Evolutionary conservation across 2,797 vertebrate species (phyloP), one percentile per base, ranked within the genome.

Genomic region (Premnoplex brunnescens): DNA sequence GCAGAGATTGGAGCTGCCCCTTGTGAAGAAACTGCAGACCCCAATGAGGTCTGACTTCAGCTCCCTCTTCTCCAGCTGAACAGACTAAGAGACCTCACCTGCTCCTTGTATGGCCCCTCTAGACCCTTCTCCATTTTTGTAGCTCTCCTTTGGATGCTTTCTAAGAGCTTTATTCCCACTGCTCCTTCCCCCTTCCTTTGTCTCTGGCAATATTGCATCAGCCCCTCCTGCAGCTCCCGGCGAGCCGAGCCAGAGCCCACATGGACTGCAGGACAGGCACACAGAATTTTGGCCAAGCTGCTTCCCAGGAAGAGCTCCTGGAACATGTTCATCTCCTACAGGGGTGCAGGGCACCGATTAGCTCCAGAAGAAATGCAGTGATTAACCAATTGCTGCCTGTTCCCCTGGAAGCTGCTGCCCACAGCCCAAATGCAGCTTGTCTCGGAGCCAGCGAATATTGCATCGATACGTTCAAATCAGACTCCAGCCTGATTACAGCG

Each of bases 131-230:
- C 19, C 30, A 48, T 6, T 12, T 66, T 27, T 4, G 9, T 9
- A 48, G 63, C 66, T 48, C 80, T 46, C n/a, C 79, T 39, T 27
- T 32, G 59, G 22, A 36, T 66, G 66, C 52, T 73, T 66, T 66
- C 46, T 85, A 32, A 27, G 5, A 41, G 39, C 34, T 85, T 54
- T 18, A 79, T 60, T 73, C 41, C 67, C 85, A 8, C 34, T 5
- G 44, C 85, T 89, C 36, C 36, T 1, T 62, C 51, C 85, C 87
- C 36, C 36, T 1, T 62, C 51, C 71, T 84, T 63, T 63, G 79
- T 91, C 91, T 62, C 62, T 4, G 59, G 88, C 82, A 89, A 17
- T 52, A 39, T 56, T 88, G 87, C 94, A 93, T 78, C 91, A 94
- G 91, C 77, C 55, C 23, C 54, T 88, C 32, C 54, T 3, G 87